Evolutionary conservation across 92 coral and sea anemone species (phyloP).

Genomic region (Paragorgia papillata): DNA sequence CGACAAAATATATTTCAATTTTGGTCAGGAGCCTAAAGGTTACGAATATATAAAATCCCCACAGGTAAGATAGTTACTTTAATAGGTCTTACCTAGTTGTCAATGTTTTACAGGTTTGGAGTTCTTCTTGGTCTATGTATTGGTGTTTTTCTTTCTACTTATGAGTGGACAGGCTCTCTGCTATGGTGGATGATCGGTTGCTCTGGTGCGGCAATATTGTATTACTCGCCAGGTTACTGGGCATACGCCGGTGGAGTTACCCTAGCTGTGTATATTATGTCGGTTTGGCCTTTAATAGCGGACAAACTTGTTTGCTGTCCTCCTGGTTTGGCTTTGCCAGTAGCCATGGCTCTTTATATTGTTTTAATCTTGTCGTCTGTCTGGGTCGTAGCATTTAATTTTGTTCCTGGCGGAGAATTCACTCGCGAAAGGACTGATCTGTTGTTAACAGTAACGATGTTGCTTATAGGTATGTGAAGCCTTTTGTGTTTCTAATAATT

Average conservation of each 20-base stretch:
- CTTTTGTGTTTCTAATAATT: too few species aligned
- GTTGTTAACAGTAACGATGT: constrained; percentile 71
- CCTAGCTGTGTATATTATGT: constrained; percentile 80
- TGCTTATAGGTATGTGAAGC: constrained; percentile 70
- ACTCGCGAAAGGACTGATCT: constrained; percentile 90
- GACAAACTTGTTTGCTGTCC: constrained; percentile 87
- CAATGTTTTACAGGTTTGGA: constrained; percentile 60
- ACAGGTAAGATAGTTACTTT: too few species aligned
- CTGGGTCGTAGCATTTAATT: constrained; percentile 97
- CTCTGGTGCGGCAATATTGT: constrained; percentile 73
- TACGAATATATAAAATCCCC: too few species aligned
- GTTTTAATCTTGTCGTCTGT: constrained; percentile 78
- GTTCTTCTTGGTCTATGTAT: constrained; percentile 69
- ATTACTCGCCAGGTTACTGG: constrained; percentile 79
- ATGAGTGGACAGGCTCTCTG: constrained; percentile 69
- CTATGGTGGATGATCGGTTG: constrained; percentile 84
- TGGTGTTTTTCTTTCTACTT: constrained; percentile 71
- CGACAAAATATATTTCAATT: too few species aligned
- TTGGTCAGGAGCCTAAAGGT: too few species aligned
- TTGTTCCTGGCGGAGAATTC: constrained; percentile 97
- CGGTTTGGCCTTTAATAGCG: constrained; percentile 96
- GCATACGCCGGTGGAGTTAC: constrained; percentile 79
- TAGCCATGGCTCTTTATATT: constrained; percentile 77
- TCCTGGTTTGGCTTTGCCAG: constrained; percentile 65
- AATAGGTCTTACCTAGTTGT: too few species aligned